Percentiles rank a stretch among this genome's conserved stretches.
Evolutionary conservation across 1,140 invertebrate species (phyloP).

Genomic region (Papilio aristodemus): DNA sequence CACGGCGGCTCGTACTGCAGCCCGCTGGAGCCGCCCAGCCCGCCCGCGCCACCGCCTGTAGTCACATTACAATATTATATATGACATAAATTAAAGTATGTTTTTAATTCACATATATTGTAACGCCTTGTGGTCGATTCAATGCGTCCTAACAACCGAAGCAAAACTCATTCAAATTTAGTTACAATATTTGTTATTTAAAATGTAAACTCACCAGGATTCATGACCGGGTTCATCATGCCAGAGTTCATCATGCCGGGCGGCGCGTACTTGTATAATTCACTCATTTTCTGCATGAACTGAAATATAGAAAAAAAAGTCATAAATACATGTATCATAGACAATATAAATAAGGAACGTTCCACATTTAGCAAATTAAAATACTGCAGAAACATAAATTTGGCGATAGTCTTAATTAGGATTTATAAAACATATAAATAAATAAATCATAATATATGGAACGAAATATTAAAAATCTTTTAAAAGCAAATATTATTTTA

Average conservation of each 20-base stretch:
- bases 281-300: slow-evolving; percentile 75
- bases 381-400: neutral
- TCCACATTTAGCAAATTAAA: slow-evolving; percentile 11
- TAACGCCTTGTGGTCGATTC: no score
- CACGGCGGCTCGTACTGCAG: slow-evolving; percentile 73
- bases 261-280: slow-evolving; percentile 69
- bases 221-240: slow-evolving; percentile 71
- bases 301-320: slow-evolving; percentile 46
- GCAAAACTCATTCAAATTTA: no score
- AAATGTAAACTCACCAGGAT: slow-evolving; percentile 61
- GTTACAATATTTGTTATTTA: no score
- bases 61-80: slow-evolving; percentile 13
- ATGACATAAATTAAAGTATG: neutral
- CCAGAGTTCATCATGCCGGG: slow-evolving; percentile 69
- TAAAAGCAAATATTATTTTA: no score
- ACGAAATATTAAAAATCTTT: no score
- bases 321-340: slow-evolving; percentile 26
- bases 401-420: no score
- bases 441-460: no score
- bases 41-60: slow-evolving; percentile 40
- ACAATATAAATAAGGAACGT: slow-evolving; percentile 26
- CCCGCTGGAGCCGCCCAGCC: slow-evolving; percentile 60
- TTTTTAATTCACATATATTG: no score
- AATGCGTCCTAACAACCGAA: no score
- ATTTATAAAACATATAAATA: no score